Evolutionary conservation across 1,140 invertebrate genomes (phyloP), one percentile per base, ranked within the genome.

Genomic region (Drosophila ercepeae): DNA sequence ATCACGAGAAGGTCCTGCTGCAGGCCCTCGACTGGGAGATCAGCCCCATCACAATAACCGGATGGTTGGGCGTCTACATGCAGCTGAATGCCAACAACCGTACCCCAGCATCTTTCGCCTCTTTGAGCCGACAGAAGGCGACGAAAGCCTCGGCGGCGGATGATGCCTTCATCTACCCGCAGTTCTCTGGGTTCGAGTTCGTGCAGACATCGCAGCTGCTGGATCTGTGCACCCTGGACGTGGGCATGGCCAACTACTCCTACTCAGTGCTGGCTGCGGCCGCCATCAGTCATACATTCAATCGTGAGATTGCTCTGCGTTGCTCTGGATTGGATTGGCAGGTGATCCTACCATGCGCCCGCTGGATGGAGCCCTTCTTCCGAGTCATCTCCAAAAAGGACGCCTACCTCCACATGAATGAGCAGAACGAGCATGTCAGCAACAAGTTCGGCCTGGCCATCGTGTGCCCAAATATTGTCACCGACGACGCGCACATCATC

Each of bases 1-100:
- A 94, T 50, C 96, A 98, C 89, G 99, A 99, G 92, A 92, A 98
- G 60, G 92, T 97, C 5, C 95, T 99, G 51, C 92, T 99, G 34
- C 97, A 97, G 92, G 95, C 96, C 75, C 92, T 99, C 7, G 95
- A 96, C 7, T 99, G 98, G 98, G 95, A 96, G 81, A 93, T 99
- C 6, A 95, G 95, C n/a, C 96, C 98, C 0, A 94, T 99, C 42
- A 99, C 98, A 0, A 93, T 95, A 1, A 97, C 96, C 86, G 94
- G 94, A 36, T 99, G 98, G 98, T 91, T 99, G 3, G 97, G 96
- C 74, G 93, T 98, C 4, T 99, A 97, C 91, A 95, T 99, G 93
- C 98, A 99, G 92, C 92, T 99, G 4, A 93, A 94, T 63, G 92
- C 92, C 0, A 93, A 92, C 32, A 93, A 93, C 64, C 92, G 91